phyloP scores from a whole-genome alignment of 2,113 vertebrate species.

The Megalops atlanticus region DNA sequence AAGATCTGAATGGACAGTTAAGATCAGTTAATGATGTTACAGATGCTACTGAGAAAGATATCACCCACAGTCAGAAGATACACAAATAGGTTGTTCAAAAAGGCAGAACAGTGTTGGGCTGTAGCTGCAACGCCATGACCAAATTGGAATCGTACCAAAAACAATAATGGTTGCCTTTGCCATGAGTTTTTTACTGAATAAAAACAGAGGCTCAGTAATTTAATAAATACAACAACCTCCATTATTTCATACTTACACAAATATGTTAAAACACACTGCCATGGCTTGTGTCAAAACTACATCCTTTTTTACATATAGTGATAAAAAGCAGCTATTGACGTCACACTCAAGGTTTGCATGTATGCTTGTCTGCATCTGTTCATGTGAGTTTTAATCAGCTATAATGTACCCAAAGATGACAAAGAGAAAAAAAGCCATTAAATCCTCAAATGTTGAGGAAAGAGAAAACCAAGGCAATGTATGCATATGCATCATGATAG shows the following conservation, averaged over 20 bases:
- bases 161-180: too few species aligned
- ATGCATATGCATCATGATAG: conserved; percentile 63
- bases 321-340: neutral
- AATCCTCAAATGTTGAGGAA: neutral
- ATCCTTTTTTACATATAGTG: neutral
- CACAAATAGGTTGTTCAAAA: neutral
- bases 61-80: neutral
- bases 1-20: neutral
- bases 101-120: too few species aligned
- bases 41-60: neutral
- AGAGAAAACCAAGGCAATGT: conserved; percentile 66
- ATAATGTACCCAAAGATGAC: neutral
- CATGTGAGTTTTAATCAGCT: neutral
- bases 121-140: too few species aligned
- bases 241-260: too few species aligned
- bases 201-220: too few species aligned
- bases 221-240: too few species aligned
- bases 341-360: neutral
- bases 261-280: too few species aligned
- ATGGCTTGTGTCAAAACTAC: neutral
- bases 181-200: too few species aligned
- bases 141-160: too few species aligned
- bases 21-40: neutral
- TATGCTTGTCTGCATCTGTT: too few species aligned
- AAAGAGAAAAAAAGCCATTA: neutral